phyloP scores from a whole-genome alignment of 2,888 invertebrate species.

The Eristalis tenax region DNA sequence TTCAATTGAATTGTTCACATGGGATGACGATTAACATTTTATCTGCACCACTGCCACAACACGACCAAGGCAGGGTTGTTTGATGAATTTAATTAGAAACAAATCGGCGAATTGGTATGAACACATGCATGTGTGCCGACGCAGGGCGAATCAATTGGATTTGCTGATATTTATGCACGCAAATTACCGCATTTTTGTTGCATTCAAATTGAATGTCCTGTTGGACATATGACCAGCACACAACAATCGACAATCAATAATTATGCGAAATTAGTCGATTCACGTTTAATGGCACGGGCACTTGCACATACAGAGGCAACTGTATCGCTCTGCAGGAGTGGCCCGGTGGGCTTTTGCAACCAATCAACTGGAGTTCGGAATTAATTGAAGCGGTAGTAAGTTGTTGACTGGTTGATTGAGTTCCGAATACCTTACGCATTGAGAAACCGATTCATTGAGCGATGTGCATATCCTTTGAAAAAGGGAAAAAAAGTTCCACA shows the following conservation, averaged over 20 bases:
- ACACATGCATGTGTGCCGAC: background rate
- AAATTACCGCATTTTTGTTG: background rate
- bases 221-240: background rate
- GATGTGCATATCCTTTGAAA: background rate
- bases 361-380: background rate
- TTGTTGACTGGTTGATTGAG: background rate
- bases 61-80: background rate
- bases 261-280: background rate
- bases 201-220: background rate
- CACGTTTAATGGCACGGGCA: background rate
- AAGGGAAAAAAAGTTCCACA: background rate
- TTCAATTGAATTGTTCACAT: background rate
- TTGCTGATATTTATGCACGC: background rate
- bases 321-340: background rate
- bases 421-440: background rate
- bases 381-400: background rate
- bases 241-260: background rate
- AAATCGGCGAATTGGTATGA: background rate
- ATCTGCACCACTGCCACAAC: background rate
- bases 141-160: background rate
- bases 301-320: too few relatives aligned
- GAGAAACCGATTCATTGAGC: background rate
- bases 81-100: background rate
- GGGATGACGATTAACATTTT: background rate
- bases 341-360: background rate